Evolutionary conservation across 2,888 invertebrate species (phyloP).

Genomic region (Opisthograptis luteolata): DNA sequence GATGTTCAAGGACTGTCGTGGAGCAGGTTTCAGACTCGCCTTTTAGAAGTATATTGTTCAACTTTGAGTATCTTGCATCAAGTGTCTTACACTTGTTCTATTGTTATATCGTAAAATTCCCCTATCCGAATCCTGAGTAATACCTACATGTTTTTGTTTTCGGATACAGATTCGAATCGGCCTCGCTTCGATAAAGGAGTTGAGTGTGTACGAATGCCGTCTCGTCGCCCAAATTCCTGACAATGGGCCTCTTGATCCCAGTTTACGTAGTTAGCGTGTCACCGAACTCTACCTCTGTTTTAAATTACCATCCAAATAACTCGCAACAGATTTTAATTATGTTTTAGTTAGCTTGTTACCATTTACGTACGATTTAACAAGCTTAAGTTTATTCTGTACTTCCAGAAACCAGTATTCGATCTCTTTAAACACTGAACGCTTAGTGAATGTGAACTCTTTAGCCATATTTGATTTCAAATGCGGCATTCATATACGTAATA

Average conservation of each 20-base stretch:
- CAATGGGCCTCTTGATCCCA: constrained; percentile 61
- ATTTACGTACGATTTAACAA: too few relatives aligned
- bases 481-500: too few relatives aligned
- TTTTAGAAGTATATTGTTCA: constrained; percentile 4
- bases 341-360: too few relatives aligned
- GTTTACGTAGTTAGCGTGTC: constrained; percentile 54
- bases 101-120: background rate
- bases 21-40: constrained; percentile 45
- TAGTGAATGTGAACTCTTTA: too few relatives aligned
- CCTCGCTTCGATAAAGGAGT: background rate
- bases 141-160: background rate
- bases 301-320: constrained; percentile 20
- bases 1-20: constrained; percentile 59
- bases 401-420: too few relatives aligned
- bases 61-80: constrained; percentile 2
- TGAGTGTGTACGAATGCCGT: constrained; percentile 41
- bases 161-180: background rate
- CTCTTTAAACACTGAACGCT: too few relatives aligned
- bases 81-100: background rate
- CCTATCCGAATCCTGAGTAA: too few relatives aligned
- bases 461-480: constrained; percentile 27
- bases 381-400: too few relatives aligned
- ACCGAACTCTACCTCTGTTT: constrained; percentile 58
- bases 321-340: background rate
- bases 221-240: constrained; percentile 65